phyloP scores from a whole-genome alignment of 2,888 invertebrate genomes.

The Amphipyra berbera region DNA sequence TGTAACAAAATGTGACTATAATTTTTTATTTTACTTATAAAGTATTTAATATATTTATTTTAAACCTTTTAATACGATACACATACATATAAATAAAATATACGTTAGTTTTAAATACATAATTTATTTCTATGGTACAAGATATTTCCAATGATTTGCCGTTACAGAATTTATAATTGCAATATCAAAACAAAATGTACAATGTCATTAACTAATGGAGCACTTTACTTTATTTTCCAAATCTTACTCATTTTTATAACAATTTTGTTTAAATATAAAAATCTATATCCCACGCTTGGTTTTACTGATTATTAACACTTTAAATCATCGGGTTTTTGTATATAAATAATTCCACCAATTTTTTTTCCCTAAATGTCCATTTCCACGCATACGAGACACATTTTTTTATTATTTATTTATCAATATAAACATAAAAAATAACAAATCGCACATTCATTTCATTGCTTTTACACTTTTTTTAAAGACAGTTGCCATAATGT shows the following conservation, averaged over 20 bases:
- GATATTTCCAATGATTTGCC: slow-evolving; percentile 83
- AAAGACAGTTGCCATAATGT: slow-evolving; percentile 75
- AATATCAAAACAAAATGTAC: slow-evolving; percentile 67
- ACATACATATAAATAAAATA: slow-evolving; percentile 52
- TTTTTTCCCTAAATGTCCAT: slow-evolving; percentile 69
- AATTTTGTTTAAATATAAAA: slow-evolving; percentile 62
- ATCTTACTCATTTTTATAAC: slow-evolving; percentile 61
- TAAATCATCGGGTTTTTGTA: slow-evolving; percentile 60
- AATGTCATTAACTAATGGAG: slow-evolving; percentile 43
- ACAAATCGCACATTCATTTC: slow-evolving; percentile 78
- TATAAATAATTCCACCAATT: slow-evolving; percentile 72
- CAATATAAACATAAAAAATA: slow-evolving; percentile 88
- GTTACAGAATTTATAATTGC: slow-evolving; percentile 68
- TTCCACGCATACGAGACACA: slow-evolving; percentile 71
- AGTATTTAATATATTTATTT: too few species aligned
- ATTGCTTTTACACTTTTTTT: slow-evolving; percentile 70
- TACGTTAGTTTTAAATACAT: slow-evolving; percentile 83
- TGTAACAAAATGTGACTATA: too few species aligned
- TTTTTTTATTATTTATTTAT: slow-evolving; percentile 71
- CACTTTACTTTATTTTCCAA: slow-evolving; percentile 48
- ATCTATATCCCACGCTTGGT: slow-evolving; percentile 57
- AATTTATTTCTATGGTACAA: slow-evolving; percentile 89
- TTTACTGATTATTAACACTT: slow-evolving; percentile 70
- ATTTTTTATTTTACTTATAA: too few species aligned
- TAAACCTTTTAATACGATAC: too few species aligned